These are phyloP conservation scores for Andinoacara biseriatus DNA, from an alignment of 2,113 vertebrate species.

Conservation along the genomic window DNA sequence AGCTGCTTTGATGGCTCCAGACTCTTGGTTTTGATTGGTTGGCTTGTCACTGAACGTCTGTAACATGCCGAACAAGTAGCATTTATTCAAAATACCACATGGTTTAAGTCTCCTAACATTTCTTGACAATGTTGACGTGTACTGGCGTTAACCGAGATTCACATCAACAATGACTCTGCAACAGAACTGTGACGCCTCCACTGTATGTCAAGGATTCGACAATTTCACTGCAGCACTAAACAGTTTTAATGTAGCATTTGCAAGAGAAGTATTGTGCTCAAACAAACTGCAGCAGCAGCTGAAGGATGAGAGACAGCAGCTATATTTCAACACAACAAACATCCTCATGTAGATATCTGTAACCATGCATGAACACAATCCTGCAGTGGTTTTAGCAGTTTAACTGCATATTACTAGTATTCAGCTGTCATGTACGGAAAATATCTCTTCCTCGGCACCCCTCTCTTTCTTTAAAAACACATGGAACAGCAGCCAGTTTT, in stretches of 20 bases:
- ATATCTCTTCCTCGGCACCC: conserved; percentile 4
- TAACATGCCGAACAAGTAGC: no score
- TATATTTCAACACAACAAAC: background rate
- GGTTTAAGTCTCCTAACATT: background rate
- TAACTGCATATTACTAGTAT: background rate
- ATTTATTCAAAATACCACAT: background rate
- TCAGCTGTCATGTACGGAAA: background rate
- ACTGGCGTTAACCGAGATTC: no score
- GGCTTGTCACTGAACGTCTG: background rate
- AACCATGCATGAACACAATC: background rate
- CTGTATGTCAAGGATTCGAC: background rate
- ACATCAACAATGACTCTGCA: no score
- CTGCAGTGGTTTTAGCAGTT: background rate
- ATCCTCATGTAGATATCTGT: background rate
- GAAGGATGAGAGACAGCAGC: background rate
- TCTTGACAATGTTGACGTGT: background rate
- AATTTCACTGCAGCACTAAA: background rate
- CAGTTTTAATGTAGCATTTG: background rate
- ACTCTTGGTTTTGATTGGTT: background rate
- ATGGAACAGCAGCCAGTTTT: background rate
- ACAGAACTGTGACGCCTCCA: no score
- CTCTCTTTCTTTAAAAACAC: conserved; percentile 38
- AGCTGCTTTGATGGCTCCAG: no score
- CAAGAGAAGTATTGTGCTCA: background rate
- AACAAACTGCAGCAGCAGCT: background rate